These are phyloP conservation scores for Romanogobio albipinnatus DNA, from an alignment of 2,113 vertebrate genomes.

Conservation along the genomic window DNA sequence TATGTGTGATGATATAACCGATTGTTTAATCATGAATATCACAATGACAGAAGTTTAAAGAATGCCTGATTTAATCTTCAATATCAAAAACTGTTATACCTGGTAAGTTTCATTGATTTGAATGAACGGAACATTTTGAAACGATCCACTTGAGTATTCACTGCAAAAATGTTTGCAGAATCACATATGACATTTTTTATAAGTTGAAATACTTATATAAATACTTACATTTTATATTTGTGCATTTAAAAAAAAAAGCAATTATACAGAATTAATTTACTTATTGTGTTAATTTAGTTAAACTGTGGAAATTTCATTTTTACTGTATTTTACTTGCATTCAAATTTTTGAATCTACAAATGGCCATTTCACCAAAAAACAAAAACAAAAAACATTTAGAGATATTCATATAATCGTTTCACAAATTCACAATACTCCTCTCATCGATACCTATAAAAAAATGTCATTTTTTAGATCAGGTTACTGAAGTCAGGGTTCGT, in stretches of 20 bases:
- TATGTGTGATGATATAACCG: not conserved
- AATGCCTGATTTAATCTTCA: not conserved
- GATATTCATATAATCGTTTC: too few relatives aligned
- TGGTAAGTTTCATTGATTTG: not conserved
- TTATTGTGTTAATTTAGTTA: not conserved
- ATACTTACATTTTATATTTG: not conserved
- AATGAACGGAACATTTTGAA: not conserved
- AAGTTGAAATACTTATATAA: not conserved
- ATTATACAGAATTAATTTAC: not conserved
- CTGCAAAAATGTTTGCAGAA: constrained; percentile 20
- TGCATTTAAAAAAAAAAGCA: not conserved
- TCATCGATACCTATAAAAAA: not conserved
- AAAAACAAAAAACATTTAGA: too few relatives aligned
- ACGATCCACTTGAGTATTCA: not conserved
- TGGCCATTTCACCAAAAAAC: not conserved
- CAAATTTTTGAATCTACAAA: not conserved
- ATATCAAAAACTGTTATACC: not conserved
- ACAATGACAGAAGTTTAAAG: not conserved
- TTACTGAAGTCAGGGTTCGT: not conserved
- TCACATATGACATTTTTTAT: not conserved
- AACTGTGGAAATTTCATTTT: not conserved
- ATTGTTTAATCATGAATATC: not conserved
- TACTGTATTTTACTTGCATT: not conserved
- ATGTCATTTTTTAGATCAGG: not conserved
- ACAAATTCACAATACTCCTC: not conserved